These are phyloP conservation scores for Percopsis omiscomaycus DNA, from an alignment of 2,797 vertebrate genomes.

Conservation along the genomic window DNA sequence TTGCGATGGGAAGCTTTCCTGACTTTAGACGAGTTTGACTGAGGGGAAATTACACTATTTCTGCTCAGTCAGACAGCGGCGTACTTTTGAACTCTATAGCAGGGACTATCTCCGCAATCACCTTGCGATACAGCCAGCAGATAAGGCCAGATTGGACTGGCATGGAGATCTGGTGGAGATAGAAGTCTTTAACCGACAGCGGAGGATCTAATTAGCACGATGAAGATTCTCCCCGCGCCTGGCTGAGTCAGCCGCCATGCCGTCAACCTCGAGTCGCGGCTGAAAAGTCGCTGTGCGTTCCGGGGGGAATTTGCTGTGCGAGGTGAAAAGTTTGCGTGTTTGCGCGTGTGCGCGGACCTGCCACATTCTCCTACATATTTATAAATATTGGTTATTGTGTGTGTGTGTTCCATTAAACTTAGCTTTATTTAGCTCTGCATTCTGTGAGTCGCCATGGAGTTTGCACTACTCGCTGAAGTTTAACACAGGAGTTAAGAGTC, in stretches of 20 bases:
- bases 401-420: constrained; percentile 3
- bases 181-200: constrained; percentile 69
- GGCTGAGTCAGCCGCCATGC: constrained; percentile 70
- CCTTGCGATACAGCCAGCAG: constrained; percentile 69
- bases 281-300: constrained; percentile 31
- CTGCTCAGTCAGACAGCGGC: constrained; percentile 65
- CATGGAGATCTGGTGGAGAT: constrained; percentile 62
- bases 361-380: background rate
- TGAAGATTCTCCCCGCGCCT: constrained; percentile 60
- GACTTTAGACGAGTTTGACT: constrained; percentile 71
- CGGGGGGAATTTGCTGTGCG: constrained; percentile 26
- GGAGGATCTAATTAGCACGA: constrained; percentile 72
- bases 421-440: background rate
- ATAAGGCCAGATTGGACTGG: constrained; percentile 69
- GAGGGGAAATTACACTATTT: constrained; percentile 62
- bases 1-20: constrained; percentile 35
- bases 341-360: background rate
- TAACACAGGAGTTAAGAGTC: constrained; percentile 13
- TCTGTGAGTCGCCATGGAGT: constrained; percentile 14
- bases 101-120: constrained; percentile 69
- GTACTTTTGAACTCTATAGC: constrained; percentile 60
- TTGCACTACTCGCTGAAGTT: background rate
- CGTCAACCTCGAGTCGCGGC: constrained; percentile 60
- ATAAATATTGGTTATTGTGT: background rate
- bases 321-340: constrained; percentile 30